Percentiles rank a stretch among this genome's conserved stretches.
Evolutionary conservation across 2,797 vertebrate genomes (phyloP).

Genomic region (Notamacropus eugenii): DNA sequence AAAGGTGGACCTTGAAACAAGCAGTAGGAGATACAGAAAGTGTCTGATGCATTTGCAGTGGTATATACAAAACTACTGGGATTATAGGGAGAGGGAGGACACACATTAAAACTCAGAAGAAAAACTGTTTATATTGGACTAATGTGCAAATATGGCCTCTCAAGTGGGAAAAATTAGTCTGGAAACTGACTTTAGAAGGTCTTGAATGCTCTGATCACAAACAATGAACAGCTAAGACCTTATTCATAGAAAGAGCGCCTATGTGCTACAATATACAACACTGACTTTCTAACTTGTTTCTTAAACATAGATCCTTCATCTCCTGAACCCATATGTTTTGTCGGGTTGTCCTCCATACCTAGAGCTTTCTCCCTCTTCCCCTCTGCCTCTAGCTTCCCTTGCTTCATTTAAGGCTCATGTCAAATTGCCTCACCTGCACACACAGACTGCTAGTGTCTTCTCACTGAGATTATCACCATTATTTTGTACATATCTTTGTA

Average conservation of each 20-base stretch:
- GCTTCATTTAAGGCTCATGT: neutral
- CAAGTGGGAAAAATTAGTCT: neutral
- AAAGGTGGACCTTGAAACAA: neutral
- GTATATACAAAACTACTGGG: neutral
- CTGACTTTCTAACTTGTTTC: neutral
- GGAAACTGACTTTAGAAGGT: neutral
- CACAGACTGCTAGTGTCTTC: neutral
- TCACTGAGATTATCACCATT: neutral
- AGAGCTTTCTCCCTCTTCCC: neutral
- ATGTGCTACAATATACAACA: neutral
- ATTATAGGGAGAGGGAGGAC: neutral
- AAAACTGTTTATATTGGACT: neutral
- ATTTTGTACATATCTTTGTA: neutral
- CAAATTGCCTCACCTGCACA: neutral
- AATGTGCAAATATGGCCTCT: neutral
- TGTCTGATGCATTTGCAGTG: neutral
- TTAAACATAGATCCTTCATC: neutral
- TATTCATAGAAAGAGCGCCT: neutral
- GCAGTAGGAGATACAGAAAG: neutral
- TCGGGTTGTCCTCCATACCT: neutral
- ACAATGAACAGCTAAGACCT: neutral
- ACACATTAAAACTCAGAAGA: neutral
- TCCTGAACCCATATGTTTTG: neutral
- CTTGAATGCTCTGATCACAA: neutral
- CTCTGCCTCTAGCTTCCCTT: neutral